Evolutionary conservation across 2,113 vertebrate species (phyloP), one percentile per base, ranked within the genome.

Genomic region (Marmota monax): DNA sequence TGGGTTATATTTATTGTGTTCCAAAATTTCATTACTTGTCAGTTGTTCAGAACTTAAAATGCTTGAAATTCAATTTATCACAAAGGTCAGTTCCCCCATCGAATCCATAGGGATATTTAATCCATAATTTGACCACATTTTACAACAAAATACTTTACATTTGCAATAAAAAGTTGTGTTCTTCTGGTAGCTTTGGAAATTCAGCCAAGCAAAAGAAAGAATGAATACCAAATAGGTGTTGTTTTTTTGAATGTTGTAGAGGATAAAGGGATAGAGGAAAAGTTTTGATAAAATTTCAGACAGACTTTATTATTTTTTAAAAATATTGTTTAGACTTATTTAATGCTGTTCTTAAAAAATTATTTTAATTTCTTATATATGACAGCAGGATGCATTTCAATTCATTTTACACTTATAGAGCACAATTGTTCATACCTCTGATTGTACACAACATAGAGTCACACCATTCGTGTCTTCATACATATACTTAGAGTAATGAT

Each of bases 41-140:
- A 92, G 37, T 69, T 89, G 58, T 61, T 93, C 92, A 90, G 70
- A 84, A 87, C 65, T 83, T 74, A 42, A 97, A 92, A 95, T 51
- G 56, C 56, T 79, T 94, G 63, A 69, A 86, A 67, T 61, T n/a
- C 67, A 56, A 87, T 14, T 83, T 77, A 23, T 39, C 27, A 80
- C 7, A 91, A 73, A 74, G 48, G 45, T 61, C 58, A 82, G 16
- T 12, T 2, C 18, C 6, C 53, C 39, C 32, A 7, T 34, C 51
- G 45, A 86, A 61, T 73, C 39, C 18, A 72, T 11, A 61, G 23
- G 16, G 1, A 8, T 23, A 78, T n/a, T 92, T 78, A 88, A 90
- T 67, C 34, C 42, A 67, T 42, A 91, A 76, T 86, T n/a, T 80
- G 37, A 86, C 34, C 12, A 74, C 32, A 86, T 3, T 96, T 95